A percentile compares a stretch with the other conserved stretches of the same genome.
Evolutionary conservation across 2,888 invertebrate species (phyloP).

Genomic region (Pseudococcus jackbeardsleyi): DNA sequence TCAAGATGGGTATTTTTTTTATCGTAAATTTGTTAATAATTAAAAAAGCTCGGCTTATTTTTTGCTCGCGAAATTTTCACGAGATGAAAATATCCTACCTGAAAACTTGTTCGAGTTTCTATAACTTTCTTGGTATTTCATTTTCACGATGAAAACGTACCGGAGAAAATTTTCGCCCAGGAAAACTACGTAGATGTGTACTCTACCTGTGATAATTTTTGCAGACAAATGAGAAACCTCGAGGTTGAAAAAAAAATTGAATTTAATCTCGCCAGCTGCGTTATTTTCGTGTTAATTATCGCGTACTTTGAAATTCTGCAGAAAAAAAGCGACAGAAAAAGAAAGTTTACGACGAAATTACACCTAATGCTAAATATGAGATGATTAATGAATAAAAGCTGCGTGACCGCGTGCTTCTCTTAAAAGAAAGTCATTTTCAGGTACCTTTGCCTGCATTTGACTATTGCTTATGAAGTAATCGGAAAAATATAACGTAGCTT

Average conservation of each 20-base stretch:
- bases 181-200: neutral
- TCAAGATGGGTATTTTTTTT: neutral
- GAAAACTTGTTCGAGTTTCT: neutral
- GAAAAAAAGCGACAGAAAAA: neutral
- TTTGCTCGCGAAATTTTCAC: neutral
- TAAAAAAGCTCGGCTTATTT: neutral
- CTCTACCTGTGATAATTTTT: slow-evolving; percentile 14
- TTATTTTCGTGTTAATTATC: slow-evolving; percentile 44
- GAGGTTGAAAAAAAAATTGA: neutral
- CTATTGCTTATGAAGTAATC: neutral
- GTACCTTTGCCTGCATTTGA: neutral
- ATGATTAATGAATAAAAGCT: slow-evolving; percentile 49
- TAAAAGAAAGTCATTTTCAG: neutral
- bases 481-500: neutral
- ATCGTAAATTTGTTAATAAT: neutral
- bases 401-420: neutral
- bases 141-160: neutral
- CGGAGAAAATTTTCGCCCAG: neutral
- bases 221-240: neutral
- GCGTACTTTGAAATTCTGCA: slow-evolving; percentile 18
- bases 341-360: slow-evolving; percentile 31
- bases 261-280: slow-evolving; percentile 16
- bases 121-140: neutral
- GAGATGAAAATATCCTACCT: neutral
- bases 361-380: slow-evolving; percentile 24